These are phyloP conservation scores for Tineola bisselliella DNA, from an alignment of 2,888 invertebrate species.

Conservation along the genomic window DNA sequence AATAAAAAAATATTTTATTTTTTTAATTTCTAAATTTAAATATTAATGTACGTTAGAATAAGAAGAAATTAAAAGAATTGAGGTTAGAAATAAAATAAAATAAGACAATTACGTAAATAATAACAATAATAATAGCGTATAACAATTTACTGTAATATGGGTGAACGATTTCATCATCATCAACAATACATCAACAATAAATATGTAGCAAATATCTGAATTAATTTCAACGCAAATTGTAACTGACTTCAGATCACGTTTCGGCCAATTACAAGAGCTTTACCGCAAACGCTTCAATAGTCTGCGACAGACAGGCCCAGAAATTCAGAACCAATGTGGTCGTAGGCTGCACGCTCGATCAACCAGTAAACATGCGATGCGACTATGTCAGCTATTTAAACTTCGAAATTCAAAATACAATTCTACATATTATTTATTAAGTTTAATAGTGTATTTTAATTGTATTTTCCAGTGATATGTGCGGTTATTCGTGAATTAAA, in stretches of 20 bases:
- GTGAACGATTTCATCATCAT: no score
- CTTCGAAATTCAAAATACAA: background rate
- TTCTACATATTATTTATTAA: background rate
- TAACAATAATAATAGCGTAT: no score
- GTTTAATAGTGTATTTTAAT: no score
- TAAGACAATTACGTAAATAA: no score
- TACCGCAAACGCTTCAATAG: slow-evolving; percentile 1
- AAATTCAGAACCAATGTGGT: background rate
- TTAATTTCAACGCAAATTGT: background rate
- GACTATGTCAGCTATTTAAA: background rate
- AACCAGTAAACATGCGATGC: slow-evolving; percentile 1
- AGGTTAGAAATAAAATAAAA: no score
- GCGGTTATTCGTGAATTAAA: no score
- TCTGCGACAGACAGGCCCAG: background rate
- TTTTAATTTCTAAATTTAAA: no score
- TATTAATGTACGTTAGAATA: no score
- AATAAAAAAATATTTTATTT: no score
- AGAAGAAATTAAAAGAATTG: no score
- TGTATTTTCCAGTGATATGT: no score
- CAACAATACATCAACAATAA: background rate
- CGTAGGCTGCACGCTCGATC: background rate
- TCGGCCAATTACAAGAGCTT: background rate
- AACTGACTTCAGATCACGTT: background rate
- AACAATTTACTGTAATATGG: no score
- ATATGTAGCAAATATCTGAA: background rate